These are phyloP conservation scores for Linyphia triangularis DNA, from an alignment of 2,888 invertebrate species.

Conservation along the genomic window DNA sequence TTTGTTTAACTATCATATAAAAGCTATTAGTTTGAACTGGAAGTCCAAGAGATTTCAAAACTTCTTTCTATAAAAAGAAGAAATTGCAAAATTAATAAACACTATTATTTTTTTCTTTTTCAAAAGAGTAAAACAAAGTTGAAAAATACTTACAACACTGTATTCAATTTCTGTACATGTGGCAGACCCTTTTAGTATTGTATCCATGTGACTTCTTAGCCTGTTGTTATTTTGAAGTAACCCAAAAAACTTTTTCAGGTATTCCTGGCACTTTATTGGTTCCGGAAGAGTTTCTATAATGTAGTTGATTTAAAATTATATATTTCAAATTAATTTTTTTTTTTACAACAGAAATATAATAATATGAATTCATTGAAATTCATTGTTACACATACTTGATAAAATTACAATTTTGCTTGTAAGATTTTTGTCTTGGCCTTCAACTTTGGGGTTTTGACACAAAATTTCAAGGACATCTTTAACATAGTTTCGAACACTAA, in stretches of 20 bases:
- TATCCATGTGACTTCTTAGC: slow-evolving; percentile 80
- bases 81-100: background rate
- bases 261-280: slow-evolving; percentile 89
- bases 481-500: slow-evolving; percentile 82
- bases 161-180: slow-evolving; percentile 75
- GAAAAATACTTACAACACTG: slow-evolving; percentile 75
- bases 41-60: slow-evolving; percentile 94
- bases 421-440: slow-evolving; percentile 77
- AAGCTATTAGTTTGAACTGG: slow-evolving; percentile 96
- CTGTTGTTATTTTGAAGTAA: slow-evolving; percentile 82
- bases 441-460: slow-evolving; percentile 82
- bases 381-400: slow-evolving; percentile 76
- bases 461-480: slow-evolving; percentile 93
- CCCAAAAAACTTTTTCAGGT: slow-evolving; percentile 80
- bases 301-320: background rate
- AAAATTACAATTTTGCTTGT: slow-evolving; percentile 77
- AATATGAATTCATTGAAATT: background rate
- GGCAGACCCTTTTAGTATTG: slow-evolving; percentile 75
- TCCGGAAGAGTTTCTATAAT: slow-evolving; percentile 90
- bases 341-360: background rate
- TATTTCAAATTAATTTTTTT: background rate
- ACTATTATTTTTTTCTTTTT: background rate
- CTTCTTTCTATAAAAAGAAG: slow-evolving; percentile 82
- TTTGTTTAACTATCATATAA: slow-evolving; percentile 96
- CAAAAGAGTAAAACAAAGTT: background rate